phyloP scores from a whole-genome alignment of 2,797 vertebrate species.

The Balearica regulorum region DNA sequence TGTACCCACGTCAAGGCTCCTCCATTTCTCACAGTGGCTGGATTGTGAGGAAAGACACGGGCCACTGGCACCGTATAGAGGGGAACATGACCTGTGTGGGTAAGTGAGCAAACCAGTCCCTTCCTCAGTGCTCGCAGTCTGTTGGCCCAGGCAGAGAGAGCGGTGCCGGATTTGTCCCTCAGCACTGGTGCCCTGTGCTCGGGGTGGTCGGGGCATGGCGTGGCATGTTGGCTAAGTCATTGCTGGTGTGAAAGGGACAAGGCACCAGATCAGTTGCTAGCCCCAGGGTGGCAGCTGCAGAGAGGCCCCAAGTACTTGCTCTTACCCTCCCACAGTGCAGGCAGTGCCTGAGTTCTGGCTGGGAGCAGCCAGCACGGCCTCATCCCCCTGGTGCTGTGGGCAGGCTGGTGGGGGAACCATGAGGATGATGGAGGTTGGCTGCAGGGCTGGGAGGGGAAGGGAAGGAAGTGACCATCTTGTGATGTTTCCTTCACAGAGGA shows the following conservation, averaged over 20 bases:
- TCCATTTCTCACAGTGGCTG: background rate
- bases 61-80: background rate
- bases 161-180: background rate
- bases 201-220: rapidly evolving
- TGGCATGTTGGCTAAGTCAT: background rate
- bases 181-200: rapidly evolving
- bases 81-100: background rate
- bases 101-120: background rate
- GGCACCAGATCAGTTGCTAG: too few relatives aligned
- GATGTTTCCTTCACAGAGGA: background rate
- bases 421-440: background rate
- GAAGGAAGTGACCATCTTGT: background rate
- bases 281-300: too few relatives aligned
- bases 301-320: background rate
- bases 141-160: background rate
- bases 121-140: background rate
- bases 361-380: background rate
- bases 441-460: background rate
- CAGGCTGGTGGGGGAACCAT: background rate
- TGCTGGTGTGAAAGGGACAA: background rate
- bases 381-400: background rate
- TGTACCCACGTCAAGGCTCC: background rate
- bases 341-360: background rate
- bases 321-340: background rate
- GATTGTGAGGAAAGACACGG: background rate